Evolutionary conservation across 2,888 invertebrate species (phyloP), one percentile per base, ranked within the genome.

Genomic region (Suillia variegata): DNA sequence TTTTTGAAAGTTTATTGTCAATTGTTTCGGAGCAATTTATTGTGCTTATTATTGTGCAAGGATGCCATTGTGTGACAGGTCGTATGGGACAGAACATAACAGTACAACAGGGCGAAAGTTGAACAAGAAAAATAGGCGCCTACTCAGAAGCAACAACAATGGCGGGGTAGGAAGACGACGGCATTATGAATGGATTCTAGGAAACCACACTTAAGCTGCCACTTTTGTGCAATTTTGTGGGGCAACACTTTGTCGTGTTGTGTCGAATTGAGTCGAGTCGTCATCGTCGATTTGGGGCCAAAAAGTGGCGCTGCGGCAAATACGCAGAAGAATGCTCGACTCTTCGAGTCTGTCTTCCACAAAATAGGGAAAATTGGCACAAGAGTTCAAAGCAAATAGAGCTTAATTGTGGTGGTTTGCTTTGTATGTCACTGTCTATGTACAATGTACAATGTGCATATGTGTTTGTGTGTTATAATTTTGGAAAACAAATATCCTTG

Each of bases 331-430:
- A n/a, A n/a, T n/a, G n/a, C n/a, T n/a, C n/a, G n/a, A n/a, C n/a
- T n/a, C n/a, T n/a, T n/a, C n/a, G n/a, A n/a, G n/a, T n/a, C n/a
- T n/a, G n/a, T n/a, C n/a, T n/a, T n/a, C n/a, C n/a, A n/a, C n/a
- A n/a, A n/a, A n/a, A n/a, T n/a, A n/a, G n/a, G n/a, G 52, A 34
- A 52, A 52, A 52, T 52, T 34, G 34, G 52, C 52, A 52, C 52
- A 52, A 34, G 15, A 52, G 52, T 34, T 52, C 52, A 52, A 52
- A 52, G 52, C 34, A 52, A 52, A 52, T 34, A 34, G 18, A 6
- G 52, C 20, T n/a, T 34, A 52, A 52, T 52, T 34, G 52, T 52
- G n/a, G n/a, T 15, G 15, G n/a, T n/a, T n/a, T 8, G 8, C 10
- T 33, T 10, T 33, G 33, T 33, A 33, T 33, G 33, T 33, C 8